These are phyloP conservation scores for Pollicipes pollicipes DNA, from an alignment of 1,140 invertebrate species.

Conservation along the genomic window DNA sequence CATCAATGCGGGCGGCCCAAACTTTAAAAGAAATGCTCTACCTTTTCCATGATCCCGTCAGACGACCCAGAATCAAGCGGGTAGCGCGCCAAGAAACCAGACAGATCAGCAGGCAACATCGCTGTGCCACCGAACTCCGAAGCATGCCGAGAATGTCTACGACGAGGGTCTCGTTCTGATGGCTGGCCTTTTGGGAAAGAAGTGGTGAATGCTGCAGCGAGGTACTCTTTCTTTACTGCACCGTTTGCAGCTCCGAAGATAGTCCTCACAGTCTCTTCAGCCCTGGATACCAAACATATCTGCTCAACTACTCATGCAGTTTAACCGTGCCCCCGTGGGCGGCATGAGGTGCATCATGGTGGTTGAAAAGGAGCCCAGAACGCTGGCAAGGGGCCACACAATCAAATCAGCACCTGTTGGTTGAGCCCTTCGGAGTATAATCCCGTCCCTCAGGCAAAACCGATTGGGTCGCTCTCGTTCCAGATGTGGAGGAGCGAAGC, in stretches of 20 bases:
- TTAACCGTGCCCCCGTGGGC: background rate
- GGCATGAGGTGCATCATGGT: background rate
- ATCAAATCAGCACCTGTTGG: background rate
- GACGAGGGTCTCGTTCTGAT: background rate
- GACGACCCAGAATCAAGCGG: too few relatives aligned
- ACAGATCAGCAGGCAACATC: background rate
- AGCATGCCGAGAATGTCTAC: background rate
- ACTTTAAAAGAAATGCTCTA: too few relatives aligned
- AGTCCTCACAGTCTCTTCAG: background rate
- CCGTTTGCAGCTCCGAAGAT: background rate
- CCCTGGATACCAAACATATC: background rate
- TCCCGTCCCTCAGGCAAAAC: background rate
- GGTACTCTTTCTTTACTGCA: background rate
- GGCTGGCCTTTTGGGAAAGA: background rate
- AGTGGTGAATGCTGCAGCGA: background rate
- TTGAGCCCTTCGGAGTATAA: background rate
- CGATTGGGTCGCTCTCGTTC: background rate
- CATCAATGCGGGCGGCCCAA: too few relatives aligned
- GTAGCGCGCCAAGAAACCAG: background rate
- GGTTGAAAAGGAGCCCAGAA: background rate
- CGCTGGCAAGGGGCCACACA: background rate
- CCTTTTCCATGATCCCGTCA: too few relatives aligned
- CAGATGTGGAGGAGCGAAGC: background rate
- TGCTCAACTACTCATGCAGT: background rate
- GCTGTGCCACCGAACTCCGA: background rate